Evolutionary conservation across 2,113 vertebrate species (phyloP), one percentile per base, ranked within the genome.

Genomic region (Orthonyx spaldingii): DNA sequence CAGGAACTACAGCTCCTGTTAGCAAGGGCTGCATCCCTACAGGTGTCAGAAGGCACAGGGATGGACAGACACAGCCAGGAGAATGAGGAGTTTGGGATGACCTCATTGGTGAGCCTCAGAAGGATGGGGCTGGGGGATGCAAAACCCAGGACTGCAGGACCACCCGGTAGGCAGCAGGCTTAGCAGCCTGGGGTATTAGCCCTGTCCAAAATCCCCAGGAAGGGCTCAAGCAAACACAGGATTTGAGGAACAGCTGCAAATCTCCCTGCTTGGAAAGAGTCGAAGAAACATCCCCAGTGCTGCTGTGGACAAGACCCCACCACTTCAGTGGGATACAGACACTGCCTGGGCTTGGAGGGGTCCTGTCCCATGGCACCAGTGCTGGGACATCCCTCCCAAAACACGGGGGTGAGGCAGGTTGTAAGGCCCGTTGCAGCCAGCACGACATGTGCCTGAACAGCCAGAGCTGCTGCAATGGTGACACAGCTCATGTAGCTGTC

Each of bases 271-370:
- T 47, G 30, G 69, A 71, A 87, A 81, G 28, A 53, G n/a, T 16
- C 3, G 6, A 41, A 87, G 23, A 77, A 84, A 60, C 35, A 60
- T 33, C 46, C n/a, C 11, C 19, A 41, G 41, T 3, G 4, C 30
- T 70, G 27, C 53, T 3, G 4, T 47, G 53, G 44, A 72, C 13
- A 47, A 27, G 37, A 18, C 32, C 39, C 22, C 42, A 28, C 17
- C 1, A 1, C 0, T 57, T 27, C 65, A 90, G 66, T 12, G 7
- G 44, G 44, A 80, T 7, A 41, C 21, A 71, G 33, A 41, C 19
- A 23, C n/a, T 16, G 8, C 16, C 0, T 0, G 28, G 82, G 50
- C 64, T 44, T 28, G 23, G 59, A 15, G 4, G 7, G 61, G 6
- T 64, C 53, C 76, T 80, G 44, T 46, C 63, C 49, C 46, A 17